phyloP scores from a whole-genome alignment of 2,113 vertebrate species.

The Tragelaphus imberbis region DNA sequence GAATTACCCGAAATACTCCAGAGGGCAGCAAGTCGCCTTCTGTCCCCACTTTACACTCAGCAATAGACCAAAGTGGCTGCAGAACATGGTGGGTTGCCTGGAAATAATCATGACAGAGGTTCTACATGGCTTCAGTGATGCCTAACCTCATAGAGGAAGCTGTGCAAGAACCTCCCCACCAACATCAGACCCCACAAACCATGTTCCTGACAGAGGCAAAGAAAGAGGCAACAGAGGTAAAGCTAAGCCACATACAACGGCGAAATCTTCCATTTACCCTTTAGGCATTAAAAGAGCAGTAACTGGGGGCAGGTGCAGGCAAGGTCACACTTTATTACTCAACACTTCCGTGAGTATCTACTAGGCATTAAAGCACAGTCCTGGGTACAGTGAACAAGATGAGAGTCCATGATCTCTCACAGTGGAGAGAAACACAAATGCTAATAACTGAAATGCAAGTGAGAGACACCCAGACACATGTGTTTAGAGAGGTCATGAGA shows the following conservation, averaged over 20 bases:
- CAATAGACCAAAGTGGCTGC: neutral
- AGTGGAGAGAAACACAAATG: neutral
- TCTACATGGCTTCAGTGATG: neutral
- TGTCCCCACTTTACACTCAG: conserved; percentile 2
- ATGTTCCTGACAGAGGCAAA: neutral
- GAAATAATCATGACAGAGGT: neutral
- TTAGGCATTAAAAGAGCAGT: neutral
- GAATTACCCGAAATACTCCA: conserved; percentile 45
- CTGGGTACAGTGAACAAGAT: neutral
- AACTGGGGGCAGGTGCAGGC: neutral
- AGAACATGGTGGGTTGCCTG: neutral
- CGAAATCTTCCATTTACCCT: neutral
- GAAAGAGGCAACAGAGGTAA: neutral
- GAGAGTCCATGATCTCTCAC: neutral
- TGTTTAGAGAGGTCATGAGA: neutral
- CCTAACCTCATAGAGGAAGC: neutral
- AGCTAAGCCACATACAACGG: neutral
- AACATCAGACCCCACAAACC: neutral
- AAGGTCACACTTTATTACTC: neutral
- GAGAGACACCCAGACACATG: neutral
- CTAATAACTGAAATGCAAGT: neutral
- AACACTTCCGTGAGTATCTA: neutral
- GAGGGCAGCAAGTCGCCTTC: conserved; percentile 35
- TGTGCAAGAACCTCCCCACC: neutral
- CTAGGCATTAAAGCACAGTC: neutral